Percentiles rank a stretch among this genome's conserved stretches.
Conservation (phyloP, 92 coral and sea anemone genomes). For the Bergia puertoricense region DNA sequence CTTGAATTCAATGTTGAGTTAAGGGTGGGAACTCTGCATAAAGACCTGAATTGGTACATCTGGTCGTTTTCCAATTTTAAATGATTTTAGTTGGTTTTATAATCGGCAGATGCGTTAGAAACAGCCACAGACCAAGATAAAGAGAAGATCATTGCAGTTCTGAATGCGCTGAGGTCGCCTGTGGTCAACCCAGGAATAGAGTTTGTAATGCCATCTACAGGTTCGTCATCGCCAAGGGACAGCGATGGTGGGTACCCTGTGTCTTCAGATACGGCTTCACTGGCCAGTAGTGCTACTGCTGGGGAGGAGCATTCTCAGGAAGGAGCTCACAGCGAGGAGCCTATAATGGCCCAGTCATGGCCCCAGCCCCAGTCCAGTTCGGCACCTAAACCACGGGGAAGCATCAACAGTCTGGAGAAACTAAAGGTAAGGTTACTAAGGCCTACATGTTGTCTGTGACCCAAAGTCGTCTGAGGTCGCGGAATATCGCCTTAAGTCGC, state of each 20-base stretch:
- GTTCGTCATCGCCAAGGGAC: conserved; percentile 77
- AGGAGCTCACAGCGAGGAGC: conserved; percentile 20
- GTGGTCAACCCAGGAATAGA: conserved; percentile 70
- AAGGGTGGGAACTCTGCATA: too few species aligned
- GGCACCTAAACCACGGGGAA: not conserved
- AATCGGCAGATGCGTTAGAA: conserved; percentile 67
- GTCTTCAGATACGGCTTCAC: conserved; percentile 78
- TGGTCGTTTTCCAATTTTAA: not conserved
- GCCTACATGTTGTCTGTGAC: not conserved
- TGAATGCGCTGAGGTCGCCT: conserved; percentile 78
- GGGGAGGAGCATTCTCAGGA: conserved; percentile 72
- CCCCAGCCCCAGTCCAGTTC: not conserved
- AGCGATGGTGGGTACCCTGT: conserved; percentile 74
- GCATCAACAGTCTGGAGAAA: conserved; percentile 28
- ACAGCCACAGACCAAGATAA: conserved; percentile 84
- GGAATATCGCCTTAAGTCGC: too few species aligned
- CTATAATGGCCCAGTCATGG: conserved; percentile 6
- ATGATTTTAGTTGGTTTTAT: too few species aligned
- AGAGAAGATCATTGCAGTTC: conserved; percentile 82
- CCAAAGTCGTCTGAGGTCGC: too few species aligned
- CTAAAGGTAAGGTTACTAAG: conserved; percentile 16
- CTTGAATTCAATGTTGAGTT: too few species aligned
- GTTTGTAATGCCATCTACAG: conserved; percentile 61
- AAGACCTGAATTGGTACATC: too few species aligned
- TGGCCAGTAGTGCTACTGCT: conserved; percentile 77